phyloP scores from a whole-genome alignment of 2,113 vertebrate species.

The Crocuta crocuta region DNA sequence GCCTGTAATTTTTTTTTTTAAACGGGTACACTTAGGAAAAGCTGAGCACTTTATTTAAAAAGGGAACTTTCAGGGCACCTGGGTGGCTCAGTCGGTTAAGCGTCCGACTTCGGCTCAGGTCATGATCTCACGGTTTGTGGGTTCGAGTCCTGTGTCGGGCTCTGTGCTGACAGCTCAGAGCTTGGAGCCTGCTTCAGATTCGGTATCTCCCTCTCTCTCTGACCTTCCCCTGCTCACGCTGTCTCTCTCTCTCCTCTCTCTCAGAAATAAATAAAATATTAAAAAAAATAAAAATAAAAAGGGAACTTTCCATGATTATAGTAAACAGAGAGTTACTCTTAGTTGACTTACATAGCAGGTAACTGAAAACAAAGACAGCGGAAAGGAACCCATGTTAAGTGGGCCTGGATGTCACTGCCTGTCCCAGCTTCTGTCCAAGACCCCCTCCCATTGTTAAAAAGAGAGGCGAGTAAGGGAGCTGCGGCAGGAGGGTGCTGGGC shows the following conservation, averaged over 20 bases:
- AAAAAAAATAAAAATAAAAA: neutral
- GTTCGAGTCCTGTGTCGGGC: too few relatives aligned
- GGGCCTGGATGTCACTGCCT: neutral
- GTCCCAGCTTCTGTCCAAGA: neutral
- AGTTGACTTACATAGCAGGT: neutral
- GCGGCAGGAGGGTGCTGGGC: neutral
- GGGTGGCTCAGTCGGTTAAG: too few relatives aligned
- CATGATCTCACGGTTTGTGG: too few relatives aligned
- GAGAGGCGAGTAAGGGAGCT: neutral
- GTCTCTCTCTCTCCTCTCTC: too few relatives aligned
- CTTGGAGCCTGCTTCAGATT: too few relatives aligned
- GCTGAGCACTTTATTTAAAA: neutral
- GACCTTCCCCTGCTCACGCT: too few relatives aligned
- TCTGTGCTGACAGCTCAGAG: too few relatives aligned
- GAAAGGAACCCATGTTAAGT: neutral
- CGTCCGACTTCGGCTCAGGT: too few relatives aligned
- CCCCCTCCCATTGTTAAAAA: accelerated
- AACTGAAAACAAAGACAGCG: neutral
- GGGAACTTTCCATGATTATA: neutral
- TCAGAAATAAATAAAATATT: too few relatives aligned
- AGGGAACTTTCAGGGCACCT: neutral
- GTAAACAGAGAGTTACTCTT: neutral
- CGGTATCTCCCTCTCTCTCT: too few relatives aligned
- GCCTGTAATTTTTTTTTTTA: neutral
- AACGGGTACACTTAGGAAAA: neutral